A percentile compares a stretch with the other conserved stretches of the same genome.
Evolutionary conservation across 2,797 vertebrate genomes (phyloP).

Genomic region (Cryptoblepharus egeriae): DNA sequence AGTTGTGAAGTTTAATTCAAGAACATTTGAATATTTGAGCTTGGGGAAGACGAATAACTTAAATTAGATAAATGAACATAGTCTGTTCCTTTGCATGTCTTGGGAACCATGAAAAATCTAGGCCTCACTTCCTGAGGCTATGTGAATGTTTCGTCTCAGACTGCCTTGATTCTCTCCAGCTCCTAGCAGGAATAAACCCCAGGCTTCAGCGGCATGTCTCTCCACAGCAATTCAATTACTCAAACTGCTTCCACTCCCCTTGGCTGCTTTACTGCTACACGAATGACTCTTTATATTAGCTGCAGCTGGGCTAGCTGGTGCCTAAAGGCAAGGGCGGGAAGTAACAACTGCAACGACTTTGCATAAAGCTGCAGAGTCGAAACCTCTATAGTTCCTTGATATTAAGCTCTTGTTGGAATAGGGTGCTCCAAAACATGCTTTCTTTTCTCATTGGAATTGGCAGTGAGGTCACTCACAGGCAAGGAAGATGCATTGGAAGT

Average conservation of each 20-base stretch:
- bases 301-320: constrained; percentile 12
- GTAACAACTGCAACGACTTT: not conserved
- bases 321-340: constrained; percentile 5
- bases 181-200: constrained; percentile 27
- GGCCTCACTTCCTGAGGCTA: not conserved
- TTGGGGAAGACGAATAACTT: fast-evolving
- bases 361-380: not conserved
- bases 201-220: constrained; percentile 4
- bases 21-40: not conserved
- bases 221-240: constrained; percentile 16
- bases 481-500: not conserved
- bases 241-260: constrained; percentile 13
- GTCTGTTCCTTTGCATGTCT: constrained; percentile 13
- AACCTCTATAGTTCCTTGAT: not conserved
- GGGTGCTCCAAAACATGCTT: not conserved
- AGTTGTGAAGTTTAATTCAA: not conserved
- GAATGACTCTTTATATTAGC: constrained; percentile 30
- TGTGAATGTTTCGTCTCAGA: constrained; percentile 6
- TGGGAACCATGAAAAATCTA: not conserved
- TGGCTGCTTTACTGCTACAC: constrained; percentile 24
- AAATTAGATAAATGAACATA: not conserved
- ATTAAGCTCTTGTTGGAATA: too few relatives aligned
- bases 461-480: not conserved
- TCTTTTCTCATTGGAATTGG: not conserved
- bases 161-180: not conserved